phyloP scores from a whole-genome alignment of 2,113 vertebrate species.

The Oenanthe oenanthe region DNA sequence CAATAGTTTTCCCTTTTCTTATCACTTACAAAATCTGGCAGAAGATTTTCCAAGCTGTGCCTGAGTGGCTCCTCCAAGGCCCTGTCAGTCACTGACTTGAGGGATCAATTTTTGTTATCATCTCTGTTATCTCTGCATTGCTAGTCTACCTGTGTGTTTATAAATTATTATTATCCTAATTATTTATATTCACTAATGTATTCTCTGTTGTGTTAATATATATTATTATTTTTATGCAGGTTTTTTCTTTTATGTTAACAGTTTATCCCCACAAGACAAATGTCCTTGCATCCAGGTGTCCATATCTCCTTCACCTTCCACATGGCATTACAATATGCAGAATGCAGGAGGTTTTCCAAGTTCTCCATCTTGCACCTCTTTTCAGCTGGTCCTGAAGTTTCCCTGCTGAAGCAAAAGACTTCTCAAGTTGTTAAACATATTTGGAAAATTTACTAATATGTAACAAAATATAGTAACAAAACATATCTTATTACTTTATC shows the following conservation, averaged over 20 bases:
- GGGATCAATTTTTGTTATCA: neutral
- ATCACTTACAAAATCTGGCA: neutral
- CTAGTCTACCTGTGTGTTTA: accelerated
- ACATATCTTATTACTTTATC: neutral
- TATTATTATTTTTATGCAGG: neutral
- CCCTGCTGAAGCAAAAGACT: neutral
- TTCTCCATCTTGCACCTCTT: neutral
- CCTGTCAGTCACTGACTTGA: neutral
- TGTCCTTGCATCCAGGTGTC: neutral
- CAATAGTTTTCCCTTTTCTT: neutral
- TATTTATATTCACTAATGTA: neutral
- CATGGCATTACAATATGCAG: neutral
- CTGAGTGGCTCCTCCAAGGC: neutral
- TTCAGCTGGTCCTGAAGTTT: neutral
- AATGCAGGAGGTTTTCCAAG: neutral
- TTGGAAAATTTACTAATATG: neutral
- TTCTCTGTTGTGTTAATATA: neutral
- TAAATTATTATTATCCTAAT: neutral
- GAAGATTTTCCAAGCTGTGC: neutral
- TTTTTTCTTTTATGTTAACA: neutral
- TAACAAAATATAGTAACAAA: neutral
- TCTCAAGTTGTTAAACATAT: neutral
- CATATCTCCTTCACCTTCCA: neutral
- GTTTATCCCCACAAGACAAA: neutral
- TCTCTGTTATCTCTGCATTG: neutral